phyloP scores from a whole-genome alignment of 2,888 invertebrate species.

The Malthinus flaveolus region DNA sequence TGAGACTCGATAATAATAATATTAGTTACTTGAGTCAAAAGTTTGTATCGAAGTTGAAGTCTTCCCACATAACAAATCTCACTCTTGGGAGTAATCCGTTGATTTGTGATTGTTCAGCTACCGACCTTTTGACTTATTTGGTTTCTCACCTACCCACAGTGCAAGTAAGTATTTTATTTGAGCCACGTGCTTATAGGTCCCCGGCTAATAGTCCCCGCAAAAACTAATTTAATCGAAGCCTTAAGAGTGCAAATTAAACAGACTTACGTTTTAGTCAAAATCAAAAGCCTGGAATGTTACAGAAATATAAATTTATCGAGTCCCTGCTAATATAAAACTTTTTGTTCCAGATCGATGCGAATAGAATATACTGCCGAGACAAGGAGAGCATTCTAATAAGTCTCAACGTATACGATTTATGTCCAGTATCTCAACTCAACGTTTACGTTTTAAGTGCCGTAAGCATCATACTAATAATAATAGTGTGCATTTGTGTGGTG shows the following conservation, averaged over 20 bases:
- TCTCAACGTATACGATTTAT: neutral
- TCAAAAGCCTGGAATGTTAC: no score
- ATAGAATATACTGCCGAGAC: neutral
- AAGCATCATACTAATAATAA: constrained; percentile 35
- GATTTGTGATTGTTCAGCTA: constrained; percentile 3
- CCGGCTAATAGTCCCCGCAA: no score
- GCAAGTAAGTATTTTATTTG: constrained; percentile 1
- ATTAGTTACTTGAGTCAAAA: constrained; percentile 55
- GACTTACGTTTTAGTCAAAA: no score
- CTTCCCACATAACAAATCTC: constrained; percentile 44
- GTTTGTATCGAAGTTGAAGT: constrained; percentile 49
- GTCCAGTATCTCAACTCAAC: neutral
- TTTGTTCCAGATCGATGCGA: neutral
- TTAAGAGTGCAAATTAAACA: no score
- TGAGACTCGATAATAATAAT: constrained; percentile 63
- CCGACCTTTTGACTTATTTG: neutral
- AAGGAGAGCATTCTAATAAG: neutral
- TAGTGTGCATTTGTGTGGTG: constrained; percentile 49
- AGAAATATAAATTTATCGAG: no score
- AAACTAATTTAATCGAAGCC: no score
- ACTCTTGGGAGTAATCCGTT: constrained; percentile 2
- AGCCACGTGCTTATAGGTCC: neutral
- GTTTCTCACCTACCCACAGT: neutral
- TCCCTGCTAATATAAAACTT: no score
- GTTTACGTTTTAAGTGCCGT: neutral